Conservation (phyloP, 2,797 vertebrate genomes). For the Onychomys leucogaster region DNA sequence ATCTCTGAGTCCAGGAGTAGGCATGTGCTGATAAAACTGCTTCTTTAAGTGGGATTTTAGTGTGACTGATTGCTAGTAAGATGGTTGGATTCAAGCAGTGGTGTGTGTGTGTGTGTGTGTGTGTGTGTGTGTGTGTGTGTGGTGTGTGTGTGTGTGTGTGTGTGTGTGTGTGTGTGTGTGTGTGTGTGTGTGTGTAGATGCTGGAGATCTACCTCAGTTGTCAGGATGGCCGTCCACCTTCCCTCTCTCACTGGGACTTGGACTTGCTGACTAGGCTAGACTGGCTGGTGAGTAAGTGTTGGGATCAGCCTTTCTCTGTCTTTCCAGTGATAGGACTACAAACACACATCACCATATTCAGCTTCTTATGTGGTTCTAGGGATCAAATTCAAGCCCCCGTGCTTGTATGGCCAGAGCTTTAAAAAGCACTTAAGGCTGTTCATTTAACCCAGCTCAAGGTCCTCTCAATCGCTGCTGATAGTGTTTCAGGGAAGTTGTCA, state of each 20-base stretch:
- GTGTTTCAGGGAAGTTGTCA: conserved; percentile 16
- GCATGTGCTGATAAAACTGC: neutral
- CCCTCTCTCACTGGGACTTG: neutral
- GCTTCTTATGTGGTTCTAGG: neutral
- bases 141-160: neutral
- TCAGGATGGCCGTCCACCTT: neutral
- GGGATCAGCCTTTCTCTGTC: neutral
- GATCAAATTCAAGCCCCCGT: neutral
- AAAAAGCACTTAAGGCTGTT: conserved; percentile 1
- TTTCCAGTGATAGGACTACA: neutral
- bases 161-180: fast-evolving
- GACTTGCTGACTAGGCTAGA: too few relatives aligned
- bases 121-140: neutral
- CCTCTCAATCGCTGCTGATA: neutral
- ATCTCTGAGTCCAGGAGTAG: neutral
- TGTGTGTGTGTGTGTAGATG: neutral
- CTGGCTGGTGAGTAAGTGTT: neutral
- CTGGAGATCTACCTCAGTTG: neutral
- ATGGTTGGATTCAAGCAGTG: neutral
- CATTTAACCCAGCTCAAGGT: neutral
- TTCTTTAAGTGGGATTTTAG: neutral
- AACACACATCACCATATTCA: neutral
- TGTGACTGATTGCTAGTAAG: neutral
- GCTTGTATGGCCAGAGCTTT: neutral
- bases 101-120: neutral